Percentiles rank a stretch among this genome's conserved stretches.
Conservation (phyloP, 2,888 invertebrate species). For the Corbicula japonica region DNA sequence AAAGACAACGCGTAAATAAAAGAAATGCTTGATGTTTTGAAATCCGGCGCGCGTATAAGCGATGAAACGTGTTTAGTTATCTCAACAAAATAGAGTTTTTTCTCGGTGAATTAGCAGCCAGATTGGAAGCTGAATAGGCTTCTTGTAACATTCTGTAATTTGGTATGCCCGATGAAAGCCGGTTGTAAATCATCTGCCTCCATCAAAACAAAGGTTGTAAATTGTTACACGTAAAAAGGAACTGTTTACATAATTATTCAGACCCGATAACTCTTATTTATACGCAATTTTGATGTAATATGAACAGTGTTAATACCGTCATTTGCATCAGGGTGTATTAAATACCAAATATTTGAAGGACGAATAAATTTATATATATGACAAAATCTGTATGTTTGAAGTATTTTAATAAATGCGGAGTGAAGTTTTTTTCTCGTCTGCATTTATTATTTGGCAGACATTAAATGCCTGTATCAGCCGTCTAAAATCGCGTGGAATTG, state of each 20-base stretch:
- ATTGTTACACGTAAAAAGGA: too few relatives aligned
- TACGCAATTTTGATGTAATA: too few relatives aligned
- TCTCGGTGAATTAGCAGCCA: conserved; percentile 37
- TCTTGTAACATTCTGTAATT: conserved; percentile 33
- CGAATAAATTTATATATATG: too few relatives aligned
- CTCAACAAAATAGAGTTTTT: conserved; percentile 17
- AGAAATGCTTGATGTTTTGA: conserved; percentile 23
- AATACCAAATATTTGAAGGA: too few relatives aligned
- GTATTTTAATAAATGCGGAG: too few relatives aligned
- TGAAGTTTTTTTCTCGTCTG: too few relatives aligned
- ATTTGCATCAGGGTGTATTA: too few relatives aligned
- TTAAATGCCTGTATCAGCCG: background rate
- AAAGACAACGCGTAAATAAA: conserved; percentile 30
- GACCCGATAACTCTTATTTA: too few relatives aligned
- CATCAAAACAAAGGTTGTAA: too few relatives aligned
- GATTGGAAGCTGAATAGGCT: conserved; percentile 19
- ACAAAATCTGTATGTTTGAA: too few relatives aligned
- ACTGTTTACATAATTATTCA: too few relatives aligned
- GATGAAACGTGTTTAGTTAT: conserved; percentile 25
- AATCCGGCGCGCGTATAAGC: conserved; percentile 3
- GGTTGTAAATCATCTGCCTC: conserved; percentile 13
- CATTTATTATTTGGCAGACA: background rate
- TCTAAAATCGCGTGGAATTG: conserved; percentile 10
- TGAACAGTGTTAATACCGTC: too few relatives aligned
- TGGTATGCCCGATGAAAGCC: conserved; percentile 12